Percentiles rank a stretch among this genome's conserved stretches.
Conservation (phyloP, 2,888 invertebrate species). For the Onthophagus sagittarius region DNA sequence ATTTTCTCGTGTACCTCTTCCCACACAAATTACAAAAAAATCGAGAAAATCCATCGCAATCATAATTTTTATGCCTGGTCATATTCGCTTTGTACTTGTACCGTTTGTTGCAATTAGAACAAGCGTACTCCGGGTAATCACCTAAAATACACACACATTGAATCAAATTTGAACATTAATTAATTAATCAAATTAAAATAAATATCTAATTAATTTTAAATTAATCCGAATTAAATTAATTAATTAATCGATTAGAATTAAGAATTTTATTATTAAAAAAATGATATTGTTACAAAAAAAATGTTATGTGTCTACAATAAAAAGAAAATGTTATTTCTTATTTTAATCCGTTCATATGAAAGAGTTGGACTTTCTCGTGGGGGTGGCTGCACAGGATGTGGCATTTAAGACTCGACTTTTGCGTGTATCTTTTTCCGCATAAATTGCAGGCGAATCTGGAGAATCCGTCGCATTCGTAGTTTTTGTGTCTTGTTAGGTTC, state of each 20-base stretch:
- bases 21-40: slow-evolving; percentile 42
- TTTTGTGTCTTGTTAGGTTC: slow-evolving; percentile 42
- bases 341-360: too few species aligned
- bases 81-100: slow-evolving; percentile 40
- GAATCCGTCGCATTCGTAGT: slow-evolving; percentile 45
- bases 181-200: too few species aligned
- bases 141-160: slow-evolving; percentile 15
- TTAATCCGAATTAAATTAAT: too few species aligned
- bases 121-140: slow-evolving; percentile 7
- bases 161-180: too few species aligned
- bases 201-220: too few species aligned
- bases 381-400: slow-evolving; percentile 24
- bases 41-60: slow-evolving; percentile 44
- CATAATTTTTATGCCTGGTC: slow-evolving; percentile 43
- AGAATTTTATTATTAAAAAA: too few species aligned
- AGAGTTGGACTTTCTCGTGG: not conserved
- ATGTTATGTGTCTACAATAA: too few species aligned
- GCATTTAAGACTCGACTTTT: slow-evolving; percentile 31
- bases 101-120: slow-evolving; percentile 34
- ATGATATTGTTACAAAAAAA: too few species aligned
- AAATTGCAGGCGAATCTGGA: slow-evolving; percentile 42
- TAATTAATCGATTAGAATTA: too few species aligned
- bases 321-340: too few species aligned
- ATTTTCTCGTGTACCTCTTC: slow-evolving; percentile 40
- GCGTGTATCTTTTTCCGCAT: slow-evolving; percentile 42